phyloP scores from a whole-genome alignment of 2,888 invertebrate genomes.

The Terebella lapidaria region DNA sequence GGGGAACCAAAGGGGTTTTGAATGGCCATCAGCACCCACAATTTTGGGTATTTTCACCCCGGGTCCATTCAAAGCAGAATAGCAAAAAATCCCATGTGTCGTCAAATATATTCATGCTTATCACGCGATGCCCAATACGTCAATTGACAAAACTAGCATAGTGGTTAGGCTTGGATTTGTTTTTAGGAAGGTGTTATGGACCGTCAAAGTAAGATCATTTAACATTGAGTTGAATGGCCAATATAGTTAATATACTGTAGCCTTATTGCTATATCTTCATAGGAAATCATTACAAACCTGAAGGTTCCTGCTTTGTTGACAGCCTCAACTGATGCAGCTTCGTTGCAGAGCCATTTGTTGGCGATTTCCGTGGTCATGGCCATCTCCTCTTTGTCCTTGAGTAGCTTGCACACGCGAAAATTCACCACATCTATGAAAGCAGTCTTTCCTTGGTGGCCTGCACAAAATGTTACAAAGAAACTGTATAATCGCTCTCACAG shows the following conservation, averaged over 20 bases:
- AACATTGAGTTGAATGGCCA: not conserved
- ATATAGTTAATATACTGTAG: not conserved
- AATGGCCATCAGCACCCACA: no score
- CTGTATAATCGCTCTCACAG: no score
- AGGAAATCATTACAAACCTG: constrained; percentile 15
- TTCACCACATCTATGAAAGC: constrained; percentile 25
- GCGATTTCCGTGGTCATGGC: constrained; percentile 9
- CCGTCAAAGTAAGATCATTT: no score
- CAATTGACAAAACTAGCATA: no score
- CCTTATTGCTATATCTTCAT: not conserved
- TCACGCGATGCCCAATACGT: no score
- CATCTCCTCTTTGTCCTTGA: constrained; percentile 32
- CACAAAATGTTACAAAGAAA: no score
- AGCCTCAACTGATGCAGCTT: constrained; percentile 33
- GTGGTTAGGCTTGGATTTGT: not conserved
- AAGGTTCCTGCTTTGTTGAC: constrained; percentile 40
- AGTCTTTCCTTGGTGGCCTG: no score
- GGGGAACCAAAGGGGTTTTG: no score
- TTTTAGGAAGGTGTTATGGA: not conserved
- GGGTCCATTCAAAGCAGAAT: no score
- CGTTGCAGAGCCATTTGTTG: constrained; percentile 31
- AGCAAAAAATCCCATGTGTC: no score
- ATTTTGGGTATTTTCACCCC: no score
- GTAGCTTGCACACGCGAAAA: constrained; percentile 27
- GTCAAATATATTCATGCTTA: no score